Conservation (phyloP, 2,888 invertebrate species). For the Lasioglossum villosulum region DNA sequence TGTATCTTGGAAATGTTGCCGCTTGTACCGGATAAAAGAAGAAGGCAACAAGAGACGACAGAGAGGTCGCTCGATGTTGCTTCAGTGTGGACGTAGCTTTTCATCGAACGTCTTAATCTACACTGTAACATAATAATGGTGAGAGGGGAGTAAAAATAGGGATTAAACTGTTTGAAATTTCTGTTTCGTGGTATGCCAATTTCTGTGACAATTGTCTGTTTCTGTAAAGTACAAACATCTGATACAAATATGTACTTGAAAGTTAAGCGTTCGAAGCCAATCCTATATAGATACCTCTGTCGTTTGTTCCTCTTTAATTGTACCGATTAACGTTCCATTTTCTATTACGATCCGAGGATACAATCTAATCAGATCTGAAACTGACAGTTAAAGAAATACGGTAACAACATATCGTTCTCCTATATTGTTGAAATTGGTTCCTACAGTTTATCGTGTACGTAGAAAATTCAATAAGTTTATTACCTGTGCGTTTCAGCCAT, state of each 20-base stretch:
- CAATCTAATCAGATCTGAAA: slow-evolving; percentile 21
- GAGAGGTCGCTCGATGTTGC: not conserved
- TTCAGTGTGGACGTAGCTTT: not conserved
- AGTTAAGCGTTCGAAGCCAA: not conserved
- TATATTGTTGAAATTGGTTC: not conserved
- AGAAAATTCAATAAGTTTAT: not conserved
- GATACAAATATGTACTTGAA: not conserved
- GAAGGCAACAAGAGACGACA: not conserved
- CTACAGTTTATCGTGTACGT: no score
- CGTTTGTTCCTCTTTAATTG: slow-evolving; percentile 5
- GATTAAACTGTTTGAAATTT: not conserved
- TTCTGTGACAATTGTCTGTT: not conserved
- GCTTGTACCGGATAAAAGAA: not conserved
- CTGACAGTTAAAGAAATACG: slow-evolving; percentile 6
- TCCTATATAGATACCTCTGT: slow-evolving; percentile 1
- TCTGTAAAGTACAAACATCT: not conserved
- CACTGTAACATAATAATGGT: not conserved
- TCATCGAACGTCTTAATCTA: not conserved
- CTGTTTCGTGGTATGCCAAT: not conserved
- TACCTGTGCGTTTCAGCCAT: slow-evolving; percentile 24
- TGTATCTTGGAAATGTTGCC: not conserved
- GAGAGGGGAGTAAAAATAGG: not conserved
- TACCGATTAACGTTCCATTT: slow-evolving; percentile 1
- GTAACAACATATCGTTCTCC: not conserved
- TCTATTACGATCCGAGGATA: slow-evolving; percentile 6